Conservation (phyloP, 2,797 vertebrate species). For the Ciconia nigra region DNA sequence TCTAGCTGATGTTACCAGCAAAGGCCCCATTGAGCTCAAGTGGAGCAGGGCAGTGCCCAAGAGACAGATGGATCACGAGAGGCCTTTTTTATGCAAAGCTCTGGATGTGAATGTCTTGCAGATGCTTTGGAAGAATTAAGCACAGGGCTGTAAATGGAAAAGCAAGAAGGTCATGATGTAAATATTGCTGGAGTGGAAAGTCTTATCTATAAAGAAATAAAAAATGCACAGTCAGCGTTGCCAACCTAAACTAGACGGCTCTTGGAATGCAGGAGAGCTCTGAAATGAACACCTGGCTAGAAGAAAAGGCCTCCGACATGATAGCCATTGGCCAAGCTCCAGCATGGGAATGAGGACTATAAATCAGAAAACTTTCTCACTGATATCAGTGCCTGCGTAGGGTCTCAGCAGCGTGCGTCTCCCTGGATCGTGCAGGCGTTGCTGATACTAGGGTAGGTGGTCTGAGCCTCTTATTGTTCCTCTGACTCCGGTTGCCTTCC, state of each 20-base stretch:
- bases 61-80: background rate
- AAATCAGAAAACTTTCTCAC: conserved; percentile 1
- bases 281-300: conserved; percentile 22
- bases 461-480: background rate
- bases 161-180: background rate
- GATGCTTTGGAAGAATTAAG: background rate
- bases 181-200: background rate
- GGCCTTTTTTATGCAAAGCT: background rate
- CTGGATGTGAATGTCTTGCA: conserved; percentile 7
- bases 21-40: background rate
- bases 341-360: background rate
- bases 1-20: background rate
- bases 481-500: background rate
- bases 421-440: background rate
- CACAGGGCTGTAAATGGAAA: background rate
- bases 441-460: background rate
- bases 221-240: background rate
- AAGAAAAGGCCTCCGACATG: background rate
- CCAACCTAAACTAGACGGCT: background rate
- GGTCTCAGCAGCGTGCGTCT: background rate
- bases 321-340: background rate
- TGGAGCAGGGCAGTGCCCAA: background rate
- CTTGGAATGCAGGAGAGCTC: background rate
- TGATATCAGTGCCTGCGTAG: background rate
- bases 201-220: background rate